Evolutionary conservation across 2,888 invertebrate species (phyloP).

Genomic region (Archips crataeganus): DNA sequence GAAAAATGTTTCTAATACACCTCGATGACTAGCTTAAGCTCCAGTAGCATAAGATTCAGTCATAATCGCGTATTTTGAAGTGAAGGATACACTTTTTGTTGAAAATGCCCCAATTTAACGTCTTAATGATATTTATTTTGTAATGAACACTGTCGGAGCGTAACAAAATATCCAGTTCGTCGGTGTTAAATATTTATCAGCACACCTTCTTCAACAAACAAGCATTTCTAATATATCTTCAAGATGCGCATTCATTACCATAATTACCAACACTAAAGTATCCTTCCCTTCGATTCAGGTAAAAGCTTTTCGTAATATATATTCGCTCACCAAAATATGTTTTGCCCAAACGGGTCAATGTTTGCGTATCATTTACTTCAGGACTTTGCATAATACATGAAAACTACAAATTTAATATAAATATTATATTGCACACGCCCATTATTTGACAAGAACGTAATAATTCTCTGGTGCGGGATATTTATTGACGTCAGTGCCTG

Average conservation of each 20-base stretch:
- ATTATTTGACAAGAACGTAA: slow-evolving; percentile 17
- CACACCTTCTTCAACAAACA: slow-evolving; percentile 24
- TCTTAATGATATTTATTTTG: not conserved
- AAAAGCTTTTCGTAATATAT: slow-evolving; percentile 69
- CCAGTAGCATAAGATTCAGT: not conserved
- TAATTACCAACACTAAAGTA: slow-evolving; percentile 53
- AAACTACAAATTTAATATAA: slow-evolving; percentile 10
- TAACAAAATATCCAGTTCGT: not conserved
- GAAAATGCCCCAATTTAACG: not conserved
- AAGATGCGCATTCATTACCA: slow-evolving; percentile 52
- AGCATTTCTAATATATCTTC: slow-evolving; percentile 30
- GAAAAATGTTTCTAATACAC: too few species aligned
- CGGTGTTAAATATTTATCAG: slow-evolving; percentile 30
- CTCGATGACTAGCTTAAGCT: too few species aligned
- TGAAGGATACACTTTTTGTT: too few species aligned
- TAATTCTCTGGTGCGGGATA: slow-evolving; percentile 13
- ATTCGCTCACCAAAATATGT: slow-evolving; percentile 56
- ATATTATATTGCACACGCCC: not conserved
- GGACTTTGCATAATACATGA: slow-evolving; percentile 32
- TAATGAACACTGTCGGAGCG: not conserved
- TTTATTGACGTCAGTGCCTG: slow-evolving; percentile 22
- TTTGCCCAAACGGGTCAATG: slow-evolving; percentile 49
- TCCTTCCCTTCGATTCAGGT: slow-evolving; percentile 59
- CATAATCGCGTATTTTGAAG: too few species aligned
- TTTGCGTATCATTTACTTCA: slow-evolving; percentile 45